These are phyloP conservation scores for Clinocottus analis DNA, from an alignment of 2,113 vertebrate species.

Conservation along the genomic window DNA sequence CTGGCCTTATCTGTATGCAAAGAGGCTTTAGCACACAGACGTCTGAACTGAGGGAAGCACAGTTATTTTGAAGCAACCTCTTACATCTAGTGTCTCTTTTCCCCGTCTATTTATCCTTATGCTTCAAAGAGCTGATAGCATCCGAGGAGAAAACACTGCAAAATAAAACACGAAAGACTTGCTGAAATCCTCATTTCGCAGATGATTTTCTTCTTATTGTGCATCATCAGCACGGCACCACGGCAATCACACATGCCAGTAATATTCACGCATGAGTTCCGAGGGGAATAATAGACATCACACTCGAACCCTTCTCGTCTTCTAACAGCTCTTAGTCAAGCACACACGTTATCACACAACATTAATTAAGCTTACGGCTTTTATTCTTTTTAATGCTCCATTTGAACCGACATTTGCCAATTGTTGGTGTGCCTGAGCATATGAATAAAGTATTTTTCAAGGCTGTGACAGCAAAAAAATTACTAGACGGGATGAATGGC, in stretches of 20 bases:
- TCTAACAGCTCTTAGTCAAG: conserved; percentile 51
- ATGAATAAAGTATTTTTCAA: conserved; percentile 58
- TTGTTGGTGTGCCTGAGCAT: conserved; percentile 46
- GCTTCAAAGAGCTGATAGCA: conserved; percentile 56
- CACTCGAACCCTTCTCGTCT: conserved; percentile 60
- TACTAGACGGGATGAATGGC: conserved; percentile 37
- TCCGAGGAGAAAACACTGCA: conserved; percentile 46
- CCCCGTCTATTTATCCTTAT: conserved; percentile 13
- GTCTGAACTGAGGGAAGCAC: conserved; percentile 49
- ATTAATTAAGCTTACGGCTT: conserved; percentile 68
- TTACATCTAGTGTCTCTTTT: conserved; percentile 49
- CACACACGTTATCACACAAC: conserved; percentile 60
- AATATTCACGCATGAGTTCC: conserved; percentile 71
- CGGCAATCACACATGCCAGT: conserved; percentile 55
- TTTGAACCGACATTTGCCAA: conserved; percentile 54
- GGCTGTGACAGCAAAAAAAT: conserved; percentile 38
- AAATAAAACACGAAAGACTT: conserved; percentile 57
- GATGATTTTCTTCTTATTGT: conserved; percentile 67
- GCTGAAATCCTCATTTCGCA: conserved; percentile 54
- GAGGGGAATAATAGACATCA: conserved; percentile 71
- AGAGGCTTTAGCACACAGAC: conserved; percentile 71
- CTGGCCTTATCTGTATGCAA: conserved; percentile 73
- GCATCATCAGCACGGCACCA: conserved; percentile 50
- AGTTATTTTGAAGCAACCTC: conserved; percentile 62
- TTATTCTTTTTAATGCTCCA: conserved; percentile 62